phyloP scores from a whole-genome alignment of 2,888 invertebrate genomes.

The Carcina quercana region DNA sequence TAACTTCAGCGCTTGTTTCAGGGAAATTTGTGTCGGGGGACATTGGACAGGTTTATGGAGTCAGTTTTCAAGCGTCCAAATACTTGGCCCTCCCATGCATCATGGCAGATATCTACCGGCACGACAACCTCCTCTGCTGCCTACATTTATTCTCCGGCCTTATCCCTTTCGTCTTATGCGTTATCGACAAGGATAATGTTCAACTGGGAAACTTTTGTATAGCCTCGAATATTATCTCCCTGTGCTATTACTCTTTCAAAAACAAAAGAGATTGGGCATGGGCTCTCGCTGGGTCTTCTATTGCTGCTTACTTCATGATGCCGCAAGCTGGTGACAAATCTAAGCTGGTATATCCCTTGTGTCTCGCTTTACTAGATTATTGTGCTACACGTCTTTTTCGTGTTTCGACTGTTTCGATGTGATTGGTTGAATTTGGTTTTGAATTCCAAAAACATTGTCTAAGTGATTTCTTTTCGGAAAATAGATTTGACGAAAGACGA shows the following conservation, averaged over 20 bases:
- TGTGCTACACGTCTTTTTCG: constrained; percentile 44
- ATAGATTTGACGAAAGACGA: neutral
- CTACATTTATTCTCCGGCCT: constrained; percentile 48
- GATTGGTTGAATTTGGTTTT: neutral
- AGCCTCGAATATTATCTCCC: constrained; percentile 44
- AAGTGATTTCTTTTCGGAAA: neutral
- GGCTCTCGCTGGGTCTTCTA: constrained; percentile 44
- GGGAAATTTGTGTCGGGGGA: too few species aligned
- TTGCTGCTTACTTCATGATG: constrained; percentile 40
- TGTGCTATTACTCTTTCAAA: constrained; percentile 36
- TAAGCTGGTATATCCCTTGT: constrained; percentile 46
- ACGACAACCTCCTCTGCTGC: constrained; percentile 27
- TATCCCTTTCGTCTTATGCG: constrained; percentile 42
- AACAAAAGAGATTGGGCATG: constrained; percentile 43
- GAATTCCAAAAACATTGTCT: too few species aligned
- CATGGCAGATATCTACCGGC: constrained; percentile 46
- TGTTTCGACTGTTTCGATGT: constrained; percentile 6
- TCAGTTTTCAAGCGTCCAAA: constrained; percentile 40
- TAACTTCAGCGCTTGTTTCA: too few species aligned
- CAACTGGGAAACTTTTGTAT: constrained; percentile 40
- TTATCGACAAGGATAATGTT: constrained; percentile 38
- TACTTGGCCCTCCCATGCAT: constrained; percentile 52
- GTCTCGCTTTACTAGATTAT: constrained; percentile 45
- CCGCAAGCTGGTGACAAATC: constrained; percentile 23
- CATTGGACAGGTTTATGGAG: too few species aligned